Conservation (phyloP, 2,888 invertebrate species). For the Petrophora chlorosata region DNA sequence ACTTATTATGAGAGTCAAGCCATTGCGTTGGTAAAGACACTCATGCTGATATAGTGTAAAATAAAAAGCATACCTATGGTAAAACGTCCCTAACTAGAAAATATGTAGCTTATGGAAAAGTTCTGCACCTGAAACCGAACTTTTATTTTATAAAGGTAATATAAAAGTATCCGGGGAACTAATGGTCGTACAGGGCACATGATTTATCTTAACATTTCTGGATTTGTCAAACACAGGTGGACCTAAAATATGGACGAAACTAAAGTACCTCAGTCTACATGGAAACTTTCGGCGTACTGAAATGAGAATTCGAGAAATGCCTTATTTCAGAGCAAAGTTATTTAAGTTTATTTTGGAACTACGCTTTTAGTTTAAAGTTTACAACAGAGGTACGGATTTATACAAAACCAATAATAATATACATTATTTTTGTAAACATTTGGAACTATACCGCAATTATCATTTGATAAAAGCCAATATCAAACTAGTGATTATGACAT, state of each 20-base stretch:
- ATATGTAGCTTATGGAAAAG: slow-evolving; percentile 16
- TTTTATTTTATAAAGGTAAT: slow-evolving; percentile 30
- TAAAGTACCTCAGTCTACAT: slow-evolving; percentile 21
- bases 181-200: slow-evolving; percentile 33
- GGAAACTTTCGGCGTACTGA: slow-evolving; percentile 22
- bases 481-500: too few relatives aligned
- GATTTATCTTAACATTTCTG: slow-evolving; percentile 36
- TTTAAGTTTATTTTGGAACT: too few relatives aligned
- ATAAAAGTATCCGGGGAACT: slow-evolving; percentile 26
- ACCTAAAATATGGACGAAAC: slow-evolving; percentile 32
- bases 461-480: too few relatives aligned
- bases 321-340: slow-evolving; percentile 14
- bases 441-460: too few relatives aligned
- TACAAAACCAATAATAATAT: too few relatives aligned
- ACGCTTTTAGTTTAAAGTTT: too few relatives aligned
- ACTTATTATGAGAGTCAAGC: too few relatives aligned
- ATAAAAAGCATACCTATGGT: too few relatives aligned
- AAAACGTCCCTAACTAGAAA: slow-evolving; percentile 13
- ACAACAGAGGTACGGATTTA: too few relatives aligned
- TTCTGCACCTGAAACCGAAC: slow-evolving; percentile 21
- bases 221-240: slow-evolving; percentile 41
- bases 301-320: slow-evolving; percentile 9
- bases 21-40: too few relatives aligned
- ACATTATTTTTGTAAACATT: too few relatives aligned
- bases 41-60: neutral